These are phyloP conservation scores for Eristalis tenax DNA, from an alignment of 2,888 invertebrate genomes.

Conservation along the genomic window DNA sequence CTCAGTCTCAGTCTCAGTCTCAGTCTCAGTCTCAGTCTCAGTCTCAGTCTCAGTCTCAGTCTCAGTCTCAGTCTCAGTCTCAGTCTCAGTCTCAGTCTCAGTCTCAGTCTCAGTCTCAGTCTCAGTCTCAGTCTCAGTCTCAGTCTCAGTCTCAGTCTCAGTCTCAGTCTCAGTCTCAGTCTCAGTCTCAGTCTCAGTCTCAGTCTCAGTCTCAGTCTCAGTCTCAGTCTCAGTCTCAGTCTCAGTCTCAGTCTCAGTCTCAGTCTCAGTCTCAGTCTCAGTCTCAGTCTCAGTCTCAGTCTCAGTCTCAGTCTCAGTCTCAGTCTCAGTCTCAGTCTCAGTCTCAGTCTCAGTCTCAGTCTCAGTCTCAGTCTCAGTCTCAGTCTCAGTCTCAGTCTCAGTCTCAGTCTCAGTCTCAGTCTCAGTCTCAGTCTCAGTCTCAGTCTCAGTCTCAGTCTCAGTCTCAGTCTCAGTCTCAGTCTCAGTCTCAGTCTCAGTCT, in stretches of 20 bases:
- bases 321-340: neutral
- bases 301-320: neutral
- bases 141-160: neutral
- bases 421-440: neutral
- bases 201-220: neutral
- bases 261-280: neutral
- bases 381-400: neutral
- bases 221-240: neutral
- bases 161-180: neutral
- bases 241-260: neutral
- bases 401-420: neutral
- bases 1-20: neutral
- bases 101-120: too few species aligned
- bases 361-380: neutral
- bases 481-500: neutral
- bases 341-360: neutral
- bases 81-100: neutral
- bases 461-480: neutral
- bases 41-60: neutral
- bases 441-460: neutral
- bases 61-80: neutral
- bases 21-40: neutral
- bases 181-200: neutral
- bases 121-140: too few species aligned
- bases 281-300: neutral